Evolutionary conservation across 2,797 vertebrate genomes (phyloP).

Genomic region (Sebastes iracundus): DNA sequence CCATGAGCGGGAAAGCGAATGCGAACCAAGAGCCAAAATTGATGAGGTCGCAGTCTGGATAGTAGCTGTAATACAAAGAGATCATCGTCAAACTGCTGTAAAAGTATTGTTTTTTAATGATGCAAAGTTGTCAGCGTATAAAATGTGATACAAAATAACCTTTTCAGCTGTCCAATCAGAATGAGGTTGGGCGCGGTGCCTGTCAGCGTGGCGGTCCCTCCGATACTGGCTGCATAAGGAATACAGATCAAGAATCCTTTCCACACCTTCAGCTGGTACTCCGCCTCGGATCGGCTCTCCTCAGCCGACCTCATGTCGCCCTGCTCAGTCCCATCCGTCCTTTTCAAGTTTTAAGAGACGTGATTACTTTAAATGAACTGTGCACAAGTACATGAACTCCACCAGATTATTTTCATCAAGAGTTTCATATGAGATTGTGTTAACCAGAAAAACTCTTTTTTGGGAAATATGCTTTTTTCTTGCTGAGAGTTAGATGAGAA

Average conservation of each 20-base stretch:
- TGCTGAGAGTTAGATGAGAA: not conserved
- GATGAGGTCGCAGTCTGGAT: slow-evolving; percentile 93
- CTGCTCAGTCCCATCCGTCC: not conserved
- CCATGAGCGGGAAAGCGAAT: slow-evolving; percentile 95
- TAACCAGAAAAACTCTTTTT: not conserved
- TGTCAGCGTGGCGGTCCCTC: slow-evolving; percentile 94
- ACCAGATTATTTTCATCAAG: not conserved
- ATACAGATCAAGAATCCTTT: slow-evolving; percentile 98
- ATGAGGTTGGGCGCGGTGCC: slow-evolving; percentile 97
- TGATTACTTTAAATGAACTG: not conserved
- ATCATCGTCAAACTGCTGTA: not conserved
- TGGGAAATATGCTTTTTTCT: not conserved
- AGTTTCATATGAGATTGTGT: not conserved
- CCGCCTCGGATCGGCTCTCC: not conserved
- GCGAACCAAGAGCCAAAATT: slow-evolving; percentile 99
- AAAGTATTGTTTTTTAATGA: not conserved
- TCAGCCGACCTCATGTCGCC: not conserved
- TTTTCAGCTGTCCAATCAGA: slow-evolving; percentile 95
- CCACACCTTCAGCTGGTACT: slow-evolving; percentile 81
- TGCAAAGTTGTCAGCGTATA: not conserved
- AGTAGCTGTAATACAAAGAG: slow-evolving; percentile 85
- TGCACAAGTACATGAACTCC: not conserved
- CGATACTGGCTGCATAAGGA: slow-evolving; percentile 95
- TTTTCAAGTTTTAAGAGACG: not conserved
- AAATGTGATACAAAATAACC: slow-evolving; percentile 69